Conservation (phyloP, 2,888 invertebrate species). For the Stratiomys singularior region DNA sequence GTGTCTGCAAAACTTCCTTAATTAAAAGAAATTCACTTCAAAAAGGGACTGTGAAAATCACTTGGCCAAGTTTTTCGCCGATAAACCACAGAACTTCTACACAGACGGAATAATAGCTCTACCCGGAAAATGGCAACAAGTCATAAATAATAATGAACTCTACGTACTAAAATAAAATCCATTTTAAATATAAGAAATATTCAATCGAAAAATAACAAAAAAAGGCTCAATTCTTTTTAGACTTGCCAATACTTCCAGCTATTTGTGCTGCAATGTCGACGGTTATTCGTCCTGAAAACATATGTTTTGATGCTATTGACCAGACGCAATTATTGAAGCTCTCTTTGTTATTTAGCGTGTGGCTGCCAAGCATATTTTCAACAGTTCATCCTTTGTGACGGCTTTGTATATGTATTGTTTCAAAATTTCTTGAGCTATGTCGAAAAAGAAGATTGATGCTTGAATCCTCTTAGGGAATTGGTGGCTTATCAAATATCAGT, state of each 20-base stretch:
- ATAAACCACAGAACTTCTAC: conserved; percentile 53
- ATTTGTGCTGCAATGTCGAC: too few relatives aligned
- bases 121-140: conserved; percentile 34
- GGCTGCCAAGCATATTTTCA: too few relatives aligned
- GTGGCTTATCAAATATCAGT: too few relatives aligned
- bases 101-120: conserved; percentile 50
- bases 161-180: conserved; percentile 15
- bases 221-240: background rate
- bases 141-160: conserved; percentile 39
- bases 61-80: conserved; percentile 53
- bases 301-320: too few relatives aligned
- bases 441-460: too few relatives aligned
- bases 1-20: conserved; percentile 51
- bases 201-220: background rate
- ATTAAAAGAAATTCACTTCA: conserved; percentile 52
- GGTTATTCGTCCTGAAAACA: too few relatives aligned
- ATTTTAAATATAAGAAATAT: background rate
- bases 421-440: too few relatives aligned
- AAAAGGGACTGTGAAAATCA: conserved; percentile 53
- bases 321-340: too few relatives aligned
- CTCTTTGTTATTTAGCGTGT: too few relatives aligned
- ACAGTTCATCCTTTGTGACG: too few relatives aligned
- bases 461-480: too few relatives aligned
- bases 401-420: too few relatives aligned
- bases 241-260: background rate